Base-by-base conservation (phyloP, 2,888 invertebrate genomes). In the Callosobruchus maculatus region DNA sequence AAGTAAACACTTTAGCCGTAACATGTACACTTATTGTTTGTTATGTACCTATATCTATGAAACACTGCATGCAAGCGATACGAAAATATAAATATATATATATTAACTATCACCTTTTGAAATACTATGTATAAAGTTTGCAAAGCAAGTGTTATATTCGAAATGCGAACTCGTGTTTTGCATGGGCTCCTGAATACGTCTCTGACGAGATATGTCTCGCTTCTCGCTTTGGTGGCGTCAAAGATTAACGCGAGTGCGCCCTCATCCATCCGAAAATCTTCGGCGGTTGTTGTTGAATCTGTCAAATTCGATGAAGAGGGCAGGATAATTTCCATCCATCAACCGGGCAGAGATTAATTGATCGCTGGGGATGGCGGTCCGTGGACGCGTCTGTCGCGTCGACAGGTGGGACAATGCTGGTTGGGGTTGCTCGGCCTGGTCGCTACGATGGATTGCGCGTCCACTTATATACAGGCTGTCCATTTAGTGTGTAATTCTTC, bases 331-430 rank as follows among this genome's bases (percentile, higher is more conserved):
- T 77, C 82, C 84, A 84, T 84, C 84, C 83, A 84, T 85, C 85
- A 85, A 84, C 80, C 80, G 80, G 82, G 81, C 82, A 82, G 83
- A 83, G 83, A 84, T 84, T 84, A 84, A 85, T 85, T 83, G 84
- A 82, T 80, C 82, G 80, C 79, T 49, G 49, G 49, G 13, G 13
- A 13, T 80, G 84, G 81, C 80, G 85, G 85, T n/a, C n/a, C n/a
- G n/a, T n/a, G n/a, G n/a, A n/a, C n/a, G n/a, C n/a, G n/a, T n/a
- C n/a, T n/a, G n/a, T n/a, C n/a, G 78, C 79, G 83, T 80, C 84
- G 85, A 85, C 85, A 85, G 85, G 85, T 85, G 80, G 84, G 83
- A 85, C 85, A 85, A 84, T 85, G 81, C n/a, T n/a, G n/a, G n/a
- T n/a, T n/a, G 83, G 80, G 79, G 49, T 18, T 49, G 9, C 49